Conservation (phyloP, 2,888 invertebrate species). For the Clunio marinus region DNA sequence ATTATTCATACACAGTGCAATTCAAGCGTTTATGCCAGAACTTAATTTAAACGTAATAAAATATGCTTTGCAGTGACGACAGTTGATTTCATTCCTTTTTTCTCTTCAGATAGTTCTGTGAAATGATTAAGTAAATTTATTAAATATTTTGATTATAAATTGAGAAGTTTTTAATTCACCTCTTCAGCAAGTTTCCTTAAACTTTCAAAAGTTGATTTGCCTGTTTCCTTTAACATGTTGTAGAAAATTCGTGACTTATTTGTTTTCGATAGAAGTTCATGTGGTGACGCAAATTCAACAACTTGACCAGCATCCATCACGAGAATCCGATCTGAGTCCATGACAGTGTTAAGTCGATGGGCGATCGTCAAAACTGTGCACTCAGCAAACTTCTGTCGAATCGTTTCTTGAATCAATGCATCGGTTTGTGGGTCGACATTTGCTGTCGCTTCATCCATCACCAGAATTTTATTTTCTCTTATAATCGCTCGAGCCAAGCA, state of each 20-base stretch:
- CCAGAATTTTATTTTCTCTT: slow-evolving; percentile 74
- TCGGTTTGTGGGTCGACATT: slow-evolving; percentile 85
- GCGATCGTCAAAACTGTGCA: slow-evolving; percentile 89
- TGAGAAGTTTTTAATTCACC: slow-evolving; percentile 45
- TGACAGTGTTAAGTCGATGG: slow-evolving; percentile 81
- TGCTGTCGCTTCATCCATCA: slow-evolving; percentile 92
- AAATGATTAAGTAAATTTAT: not conserved
- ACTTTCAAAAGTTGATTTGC: slow-evolving; percentile 61
- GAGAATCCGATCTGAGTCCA: slow-evolving; percentile 58
- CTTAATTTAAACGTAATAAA: no score
- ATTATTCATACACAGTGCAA: no score
- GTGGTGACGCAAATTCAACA: slow-evolving; percentile 67
- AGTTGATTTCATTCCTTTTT: not conserved
- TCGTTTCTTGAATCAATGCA: slow-evolving; percentile 74
- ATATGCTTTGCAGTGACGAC: no score
- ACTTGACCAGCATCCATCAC: slow-evolving; percentile 69
- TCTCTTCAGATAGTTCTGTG: not conserved
- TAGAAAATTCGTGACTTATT: slow-evolving; percentile 54
- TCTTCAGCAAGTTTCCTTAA: slow-evolving; percentile 61
- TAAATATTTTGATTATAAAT: not conserved
- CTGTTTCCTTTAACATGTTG: slow-evolving; percentile 60
- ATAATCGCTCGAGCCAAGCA: slow-evolving; percentile 86
- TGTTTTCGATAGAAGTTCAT: slow-evolving; percentile 54
- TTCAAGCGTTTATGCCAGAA: no score
- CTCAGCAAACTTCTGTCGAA: slow-evolving; percentile 66